Evolutionary conservation across 1,140 invertebrate species (phyloP).

Genomic region (Apis florea): DNA sequence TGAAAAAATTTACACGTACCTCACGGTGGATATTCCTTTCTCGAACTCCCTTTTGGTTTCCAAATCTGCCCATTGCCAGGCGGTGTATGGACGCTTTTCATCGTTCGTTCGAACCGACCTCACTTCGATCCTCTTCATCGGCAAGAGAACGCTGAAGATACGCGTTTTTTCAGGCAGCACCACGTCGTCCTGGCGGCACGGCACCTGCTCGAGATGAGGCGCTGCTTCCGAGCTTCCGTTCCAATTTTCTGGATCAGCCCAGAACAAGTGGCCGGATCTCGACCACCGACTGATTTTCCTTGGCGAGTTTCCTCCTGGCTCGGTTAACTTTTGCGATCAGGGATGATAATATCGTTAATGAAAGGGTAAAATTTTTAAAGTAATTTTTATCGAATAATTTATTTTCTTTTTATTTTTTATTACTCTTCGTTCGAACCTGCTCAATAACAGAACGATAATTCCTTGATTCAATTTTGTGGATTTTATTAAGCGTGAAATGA

Average conservation of each 20-base stretch:
- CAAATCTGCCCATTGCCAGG: conserved; percentile 68
- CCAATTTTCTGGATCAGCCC: conserved; percentile 77
- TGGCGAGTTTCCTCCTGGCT: conserved; percentile 17
- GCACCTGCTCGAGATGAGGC: conserved; percentile 74
- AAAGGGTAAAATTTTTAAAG: no score
- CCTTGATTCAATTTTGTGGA: neutral
- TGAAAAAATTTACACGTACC: conserved; percentile 19
- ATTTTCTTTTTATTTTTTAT: neutral
- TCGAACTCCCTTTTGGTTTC: conserved; percentile 65
- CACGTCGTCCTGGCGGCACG: conserved; percentile 71
- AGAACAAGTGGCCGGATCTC: conserved; percentile 67
- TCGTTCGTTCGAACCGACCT: conserved; percentile 58
- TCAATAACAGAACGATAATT: neutral
- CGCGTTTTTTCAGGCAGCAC: conserved; percentile 66
- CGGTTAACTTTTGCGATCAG: conserved; percentile 51
- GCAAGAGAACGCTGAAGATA: conserved; percentile 69
- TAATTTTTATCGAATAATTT: neutral
- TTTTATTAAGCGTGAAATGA: neutral
- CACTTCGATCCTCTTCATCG: conserved; percentile 64
- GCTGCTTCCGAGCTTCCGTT: conserved; percentile 67
- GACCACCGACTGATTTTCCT: conserved; percentile 61
- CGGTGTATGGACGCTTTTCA: conserved; percentile 44
- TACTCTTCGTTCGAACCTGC: neutral
- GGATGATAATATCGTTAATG: neutral
- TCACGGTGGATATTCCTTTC: conserved; percentile 62